These are phyloP conservation scores for Agrypnus murinus DNA, from an alignment of 2,888 invertebrate genomes.

Conservation along the genomic window DNA sequence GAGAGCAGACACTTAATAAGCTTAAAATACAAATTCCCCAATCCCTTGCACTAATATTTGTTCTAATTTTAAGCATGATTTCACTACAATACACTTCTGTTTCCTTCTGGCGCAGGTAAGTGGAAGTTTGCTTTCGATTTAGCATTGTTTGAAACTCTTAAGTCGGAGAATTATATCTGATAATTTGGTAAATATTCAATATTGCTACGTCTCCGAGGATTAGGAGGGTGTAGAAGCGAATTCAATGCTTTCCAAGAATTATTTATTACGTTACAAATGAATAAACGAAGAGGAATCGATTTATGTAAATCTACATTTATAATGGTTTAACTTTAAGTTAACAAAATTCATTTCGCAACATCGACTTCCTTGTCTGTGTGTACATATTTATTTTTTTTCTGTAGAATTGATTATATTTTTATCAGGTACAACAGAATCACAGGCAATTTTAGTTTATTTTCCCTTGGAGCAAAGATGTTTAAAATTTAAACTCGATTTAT, in stretches of 20 bases:
- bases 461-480: slow-evolving; percentile 48
- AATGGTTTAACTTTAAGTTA: neutral
- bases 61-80: slow-evolving; percentile 50
- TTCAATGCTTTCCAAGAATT: slow-evolving; percentile 39
- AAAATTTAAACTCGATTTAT: slow-evolving; percentile 58
- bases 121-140: slow-evolving; percentile 54
- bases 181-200: slow-evolving; percentile 54
- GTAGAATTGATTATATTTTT: slow-evolving; percentile 21
- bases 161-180: slow-evolving; percentile 53
- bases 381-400: slow-evolving; percentile 2
- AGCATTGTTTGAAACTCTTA: slow-evolving; percentile 54
- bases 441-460: slow-evolving; percentile 24
- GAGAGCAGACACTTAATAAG: slow-evolving; percentile 43
- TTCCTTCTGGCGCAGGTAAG: slow-evolving; percentile 46
- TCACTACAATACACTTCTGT: slow-evolving; percentile 48
- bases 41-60: slow-evolving; percentile 52
- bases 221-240: slow-evolving; percentile 38
- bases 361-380: too few species aligned
- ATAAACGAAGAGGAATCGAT: slow-evolving; percentile 24
- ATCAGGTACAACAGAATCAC: slow-evolving; percentile 24
- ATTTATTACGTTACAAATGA: slow-evolving; percentile 42
- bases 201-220: slow-evolving; percentile 51
- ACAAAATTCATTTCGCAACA: too few species aligned
- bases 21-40: slow-evolving; percentile 49
- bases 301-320: neutral